These are phyloP conservation scores for Etheostoma spectabile DNA, from an alignment of 2,113 vertebrate genomes.

Conservation along the genomic window DNA sequence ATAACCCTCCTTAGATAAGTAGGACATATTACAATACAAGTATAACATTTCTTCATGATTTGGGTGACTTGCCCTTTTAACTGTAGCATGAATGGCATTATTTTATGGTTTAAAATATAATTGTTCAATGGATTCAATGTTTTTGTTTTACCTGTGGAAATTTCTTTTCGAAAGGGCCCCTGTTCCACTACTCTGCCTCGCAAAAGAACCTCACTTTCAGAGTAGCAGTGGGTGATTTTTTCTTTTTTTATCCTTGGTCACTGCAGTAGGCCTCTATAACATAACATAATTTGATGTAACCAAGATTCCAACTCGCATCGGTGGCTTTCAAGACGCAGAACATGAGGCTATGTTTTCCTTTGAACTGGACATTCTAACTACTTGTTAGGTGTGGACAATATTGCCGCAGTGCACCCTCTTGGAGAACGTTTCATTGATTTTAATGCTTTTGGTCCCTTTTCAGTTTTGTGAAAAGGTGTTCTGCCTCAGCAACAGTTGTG, in stretches of 20 bases:
- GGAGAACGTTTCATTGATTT: slow-evolving; percentile 24
- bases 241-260: not conserved
- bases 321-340: not conserved
- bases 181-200: slow-evolving; percentile 2
- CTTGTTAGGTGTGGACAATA: slow-evolving; percentile 4
- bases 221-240: not conserved
- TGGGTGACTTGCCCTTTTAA: not conserved
- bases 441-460: slow-evolving; percentile 28
- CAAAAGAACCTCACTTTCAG: not conserved
- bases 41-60: not conserved
- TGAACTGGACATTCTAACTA: not conserved
- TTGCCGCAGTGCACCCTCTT: not conserved
- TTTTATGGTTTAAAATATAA: too few species aligned
- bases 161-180: not conserved
- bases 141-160: not conserved
- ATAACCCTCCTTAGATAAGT: not conserved
- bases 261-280: too few species aligned
- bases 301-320: not conserved
- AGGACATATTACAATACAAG: not conserved
- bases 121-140: too few species aligned
- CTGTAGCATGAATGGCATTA: not conserved
- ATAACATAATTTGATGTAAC: not conserved
- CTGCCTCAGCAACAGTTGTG: slow-evolving; percentile 30
- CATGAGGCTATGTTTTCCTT: not conserved
- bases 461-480: slow-evolving; percentile 22